These are phyloP conservation scores for Sphaerophoria taeniata DNA, from an alignment of 2,888 invertebrate genomes.

Conservation along the genomic window DNA sequence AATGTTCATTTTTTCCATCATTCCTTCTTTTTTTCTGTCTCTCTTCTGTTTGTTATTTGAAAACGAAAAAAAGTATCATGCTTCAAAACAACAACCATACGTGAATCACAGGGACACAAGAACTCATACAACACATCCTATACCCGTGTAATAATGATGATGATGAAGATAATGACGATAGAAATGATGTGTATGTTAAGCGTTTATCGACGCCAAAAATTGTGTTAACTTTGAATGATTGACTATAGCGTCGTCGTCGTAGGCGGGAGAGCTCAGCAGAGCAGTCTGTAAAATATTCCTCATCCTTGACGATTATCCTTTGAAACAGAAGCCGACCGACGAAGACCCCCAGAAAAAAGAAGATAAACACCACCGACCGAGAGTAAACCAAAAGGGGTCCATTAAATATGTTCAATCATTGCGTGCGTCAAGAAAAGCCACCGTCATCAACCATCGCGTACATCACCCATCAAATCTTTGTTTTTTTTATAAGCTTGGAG, in stretches of 20 bases:
- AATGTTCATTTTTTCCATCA: conserved; percentile 52
- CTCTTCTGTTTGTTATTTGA: conserved; percentile 10
- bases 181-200: conserved; percentile 56
- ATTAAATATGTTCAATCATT: conserved; percentile 73
- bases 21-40: too few species aligned
- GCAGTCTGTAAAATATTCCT: background rate
- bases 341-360: background rate
- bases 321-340: conserved; percentile 5
- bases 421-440: conserved; percentile 64
- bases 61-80: conserved; percentile 8
- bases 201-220: conserved; percentile 67
- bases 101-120: conserved; percentile 17
- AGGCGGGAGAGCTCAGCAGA: background rate
- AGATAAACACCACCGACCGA: conserved; percentile 7
- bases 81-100: conserved; percentile 13
- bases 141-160: conserved; percentile 21
- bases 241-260: conserved; percentile 60
- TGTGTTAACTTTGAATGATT: conserved; percentile 69
- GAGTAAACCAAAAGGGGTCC: conserved; percentile 68
- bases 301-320: conserved; percentile 48
- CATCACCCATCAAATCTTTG: conserved; percentile 46
- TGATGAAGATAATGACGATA: conserved; percentile 60
- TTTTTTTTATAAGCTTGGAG: background rate
- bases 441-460: conserved; percentile 63
- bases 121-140: background rate